Conservation (phyloP, 37 sponge, comb jelly and placozoan species). For the Chondrosia reniformis region DNA sequence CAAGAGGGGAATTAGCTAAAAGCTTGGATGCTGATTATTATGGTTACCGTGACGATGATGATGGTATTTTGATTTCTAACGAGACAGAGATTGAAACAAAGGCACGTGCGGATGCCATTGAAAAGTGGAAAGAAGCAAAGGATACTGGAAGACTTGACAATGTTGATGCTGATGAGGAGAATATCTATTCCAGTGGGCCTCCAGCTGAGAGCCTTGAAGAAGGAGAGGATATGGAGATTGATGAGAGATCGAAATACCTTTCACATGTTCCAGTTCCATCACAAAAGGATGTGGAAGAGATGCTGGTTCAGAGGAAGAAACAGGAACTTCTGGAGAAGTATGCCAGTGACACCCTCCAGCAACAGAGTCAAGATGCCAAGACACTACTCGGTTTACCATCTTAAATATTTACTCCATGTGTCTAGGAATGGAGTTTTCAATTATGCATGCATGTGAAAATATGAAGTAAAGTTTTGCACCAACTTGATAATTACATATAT, state of each 20-base stretch:
- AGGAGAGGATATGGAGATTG: constrained; percentile 24
- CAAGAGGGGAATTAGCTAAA: constrained; percentile 79
- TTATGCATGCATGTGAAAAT: too few species aligned
- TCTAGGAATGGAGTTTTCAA: too few species aligned
- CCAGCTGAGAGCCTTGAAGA: constrained; percentile 18
- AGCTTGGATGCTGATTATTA: constrained; percentile 96
- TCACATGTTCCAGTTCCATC: constrained; percentile 73
- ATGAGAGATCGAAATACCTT: constrained; percentile 26
- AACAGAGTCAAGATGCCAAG: constrained; percentile 83
- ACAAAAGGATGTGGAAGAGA: constrained; percentile 90
- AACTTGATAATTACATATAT: background rate
- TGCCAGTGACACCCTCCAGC: constrained; percentile 81
- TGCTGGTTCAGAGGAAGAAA: constrained; percentile 82
- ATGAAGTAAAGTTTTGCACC: too few species aligned
- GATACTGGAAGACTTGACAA: constrained; percentile 29
- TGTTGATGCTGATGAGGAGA: constrained; percentile 58
- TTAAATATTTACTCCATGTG: background rate
- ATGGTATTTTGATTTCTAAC: constrained; percentile 79
- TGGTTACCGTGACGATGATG: constrained; percentile 98
- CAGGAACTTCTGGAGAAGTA: constrained; percentile 91
- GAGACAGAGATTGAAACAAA: constrained; percentile 83
- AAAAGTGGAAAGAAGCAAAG: constrained; percentile 68
- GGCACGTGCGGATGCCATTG: constrained; percentile 52
- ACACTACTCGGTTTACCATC: constrained; percentile 69
- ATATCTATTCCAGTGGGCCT: constrained; percentile 69